Percentiles rank a stretch among this genome's conserved stretches.
Conservation (phyloP, 2,113 vertebrate genomes). For the Misgurnus anguillicaudatus region DNA sequence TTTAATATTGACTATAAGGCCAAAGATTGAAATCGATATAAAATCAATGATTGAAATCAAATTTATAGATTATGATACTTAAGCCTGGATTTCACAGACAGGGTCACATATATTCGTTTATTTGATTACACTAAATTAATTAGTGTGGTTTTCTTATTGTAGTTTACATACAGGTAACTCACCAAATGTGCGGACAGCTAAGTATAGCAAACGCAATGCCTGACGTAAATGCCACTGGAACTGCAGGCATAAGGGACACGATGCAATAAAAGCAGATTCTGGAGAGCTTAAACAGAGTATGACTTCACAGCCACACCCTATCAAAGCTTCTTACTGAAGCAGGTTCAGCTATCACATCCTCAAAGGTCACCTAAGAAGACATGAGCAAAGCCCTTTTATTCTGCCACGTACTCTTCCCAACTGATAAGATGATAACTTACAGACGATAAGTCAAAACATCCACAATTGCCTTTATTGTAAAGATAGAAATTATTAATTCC, state of each 20-base stretch:
- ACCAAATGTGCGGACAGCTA: constrained; percentile 71
- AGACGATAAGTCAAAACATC: background rate
- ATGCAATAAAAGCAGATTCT: constrained; percentile 63
- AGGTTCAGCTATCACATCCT: constrained; percentile 70
- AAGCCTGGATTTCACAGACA: too few species aligned
- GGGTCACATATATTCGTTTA: too few species aligned
- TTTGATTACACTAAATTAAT: too few species aligned
- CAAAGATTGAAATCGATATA: too few species aligned
- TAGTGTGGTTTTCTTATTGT: too few species aligned
- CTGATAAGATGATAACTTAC: background rate
- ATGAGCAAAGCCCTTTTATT: background rate
- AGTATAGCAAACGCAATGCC: constrained; percentile 64
- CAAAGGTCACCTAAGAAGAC: constrained; percentile 65
- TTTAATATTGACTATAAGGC: too few species aligned
- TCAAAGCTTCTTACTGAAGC: constrained; percentile 66
- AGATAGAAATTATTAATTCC: background rate
- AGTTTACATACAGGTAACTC: background rate
- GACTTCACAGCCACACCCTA: constrained; percentile 66
- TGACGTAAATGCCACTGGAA: constrained; percentile 62
- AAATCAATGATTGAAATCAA: too few species aligned
- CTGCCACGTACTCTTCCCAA: background rate
- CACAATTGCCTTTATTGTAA: background rate
- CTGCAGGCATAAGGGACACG: constrained; percentile 65
- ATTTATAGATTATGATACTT: too few species aligned
- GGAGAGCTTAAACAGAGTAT: constrained; percentile 66